Base-by-base conservation (phyloP, 2,113 vertebrate genomes). In the Noctilio leporinus region DNA sequence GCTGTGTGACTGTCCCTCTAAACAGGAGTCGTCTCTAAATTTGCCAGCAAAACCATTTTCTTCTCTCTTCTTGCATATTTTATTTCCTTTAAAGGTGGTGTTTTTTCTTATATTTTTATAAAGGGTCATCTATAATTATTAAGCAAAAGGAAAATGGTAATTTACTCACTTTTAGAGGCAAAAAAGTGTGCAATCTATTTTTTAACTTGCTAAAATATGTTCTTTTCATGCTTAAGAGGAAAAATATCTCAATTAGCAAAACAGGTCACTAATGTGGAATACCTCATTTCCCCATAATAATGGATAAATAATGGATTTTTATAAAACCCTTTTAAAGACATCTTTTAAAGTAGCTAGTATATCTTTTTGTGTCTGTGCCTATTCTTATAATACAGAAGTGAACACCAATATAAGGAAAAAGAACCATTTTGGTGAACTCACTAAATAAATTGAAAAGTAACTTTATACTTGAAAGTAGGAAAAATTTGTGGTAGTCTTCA, bases 401-500 rank as follows among this genome's bases (percentile, higher is more conserved):
- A 91, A 80, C 28, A 38, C 10, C 11, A 94, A 9, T 85, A 40
- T 67, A 86, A 91, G 17, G n/a, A 22, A 49, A 78, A 82, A 76
- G 69, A 57, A 51, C 85, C 43, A 3, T 95, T 14, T 49, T 85
- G 15, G 28, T 62, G 2, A 90, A 81, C 76, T 88, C 45, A 75
- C 73, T 95, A 89, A 91, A 91, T 91, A 83, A 80, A 22, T 87
- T 85, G 3, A 47, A 86, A 93, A 49, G 33, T 86, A 94, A 78
- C 4, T 67, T 89, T 85, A 20, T 72, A 75, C 11, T 84, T 90
- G 28, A 91, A 86, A 14, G 76, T 81, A 76, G 45, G 26, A 53
- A 87, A 80, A 81, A 10, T 80, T 82, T 89, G 67, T 87, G 6
- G 38, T 49, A 62, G 15, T 59, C 94, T 97, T 97, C 53, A 81